Percentiles rank a stretch among this genome's conserved stretches.
phyloP scores from a whole-genome alignment of 2,888 invertebrate genomes.

The Troides aeacus region DNA sequence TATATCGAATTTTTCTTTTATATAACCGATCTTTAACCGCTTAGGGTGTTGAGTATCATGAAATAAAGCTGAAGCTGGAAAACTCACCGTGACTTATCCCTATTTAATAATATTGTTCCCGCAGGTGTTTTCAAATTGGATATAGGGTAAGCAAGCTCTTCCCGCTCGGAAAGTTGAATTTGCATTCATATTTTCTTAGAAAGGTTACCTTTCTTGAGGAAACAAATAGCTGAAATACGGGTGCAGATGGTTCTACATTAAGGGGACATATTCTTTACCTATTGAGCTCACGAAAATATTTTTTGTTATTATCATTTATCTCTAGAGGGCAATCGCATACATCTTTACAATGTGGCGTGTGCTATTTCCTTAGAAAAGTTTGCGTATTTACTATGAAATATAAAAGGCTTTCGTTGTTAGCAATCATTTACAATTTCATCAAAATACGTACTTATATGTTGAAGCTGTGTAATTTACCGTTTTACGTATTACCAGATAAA shows the following conservation, averaged over 20 bases:
- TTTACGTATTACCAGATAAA: neutral
- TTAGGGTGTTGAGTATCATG: conserved; percentile 18
- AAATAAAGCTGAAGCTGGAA: conserved; percentile 10
- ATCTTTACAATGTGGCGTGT: conserved; percentile 23
- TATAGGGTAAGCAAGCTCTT: conserved; percentile 54
- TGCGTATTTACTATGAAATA: conserved; percentile 59
- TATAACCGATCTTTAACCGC: conserved; percentile 12
- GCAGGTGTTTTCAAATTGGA: conserved; percentile 54
- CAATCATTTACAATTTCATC: conserved; percentile 7
- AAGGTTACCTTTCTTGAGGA: conserved; percentile 62
- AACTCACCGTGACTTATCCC: conserved; percentile 46
- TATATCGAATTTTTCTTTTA: neutral
- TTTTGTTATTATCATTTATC: conserved; percentile 69
- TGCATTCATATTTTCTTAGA: conserved; percentile 67
- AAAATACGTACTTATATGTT: neutral
- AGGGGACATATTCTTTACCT: conserved; percentile 76
- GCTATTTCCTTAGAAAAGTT: conserved; percentile 51
- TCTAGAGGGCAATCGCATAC: conserved; percentile 46
- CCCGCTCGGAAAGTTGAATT: conserved; percentile 55
- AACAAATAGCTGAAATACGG: conserved; percentile 74
- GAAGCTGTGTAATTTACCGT: neutral
- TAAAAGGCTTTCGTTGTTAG: conserved; percentile 40
- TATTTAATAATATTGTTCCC: conserved; percentile 70
- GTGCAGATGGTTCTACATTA: conserved; percentile 74
- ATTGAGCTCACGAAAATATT: conserved; percentile 74